Percentiles rank a stretch among this genome's conserved stretches.
Evolutionary conservation across 92 coral and sea anemone species (phyloP).

Genomic region (Blastomussa wellsi): DNA sequence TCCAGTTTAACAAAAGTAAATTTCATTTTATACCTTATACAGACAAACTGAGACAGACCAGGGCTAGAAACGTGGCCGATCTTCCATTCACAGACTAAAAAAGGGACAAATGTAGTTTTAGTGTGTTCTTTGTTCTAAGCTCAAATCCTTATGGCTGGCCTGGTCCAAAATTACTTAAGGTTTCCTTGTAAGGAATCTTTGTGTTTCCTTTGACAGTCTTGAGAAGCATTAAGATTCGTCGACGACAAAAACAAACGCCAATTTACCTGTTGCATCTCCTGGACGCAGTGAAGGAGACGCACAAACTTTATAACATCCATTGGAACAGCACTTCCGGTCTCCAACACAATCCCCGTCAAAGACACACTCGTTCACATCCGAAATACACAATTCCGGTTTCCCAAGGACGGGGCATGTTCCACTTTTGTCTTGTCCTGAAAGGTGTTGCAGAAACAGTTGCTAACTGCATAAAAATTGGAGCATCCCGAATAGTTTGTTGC

Average conservation of each 20-base stretch:
- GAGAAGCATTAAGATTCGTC: background rate
- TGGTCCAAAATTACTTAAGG: no score
- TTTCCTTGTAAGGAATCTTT: background rate
- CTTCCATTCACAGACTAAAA: no score
- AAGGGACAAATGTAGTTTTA: no score
- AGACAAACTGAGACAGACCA: no score
- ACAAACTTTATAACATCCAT: conserved; percentile 55
- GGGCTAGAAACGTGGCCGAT: no score
- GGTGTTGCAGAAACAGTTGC: background rate
- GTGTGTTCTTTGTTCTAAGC: no score
- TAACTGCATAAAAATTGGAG: no score
- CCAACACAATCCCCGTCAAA: conserved; percentile 64
- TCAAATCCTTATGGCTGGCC: no score
- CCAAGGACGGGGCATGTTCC: conserved; percentile 54
- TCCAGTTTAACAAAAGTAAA: no score
- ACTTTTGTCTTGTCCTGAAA: conserved; percentile 30
- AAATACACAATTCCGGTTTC: conserved; percentile 53
- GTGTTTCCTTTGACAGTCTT: background rate
- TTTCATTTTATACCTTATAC: no score
- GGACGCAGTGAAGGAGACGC: background rate
- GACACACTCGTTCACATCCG: conserved; percentile 55
- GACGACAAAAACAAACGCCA: background rate
- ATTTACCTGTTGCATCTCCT: conserved; percentile 21
- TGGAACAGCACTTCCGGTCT: conserved; percentile 67
- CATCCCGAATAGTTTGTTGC: no score